These are phyloP conservation scores for Periparus ater DNA, from an alignment of 2,797 vertebrate genomes.

Conservation along the genomic window DNA sequence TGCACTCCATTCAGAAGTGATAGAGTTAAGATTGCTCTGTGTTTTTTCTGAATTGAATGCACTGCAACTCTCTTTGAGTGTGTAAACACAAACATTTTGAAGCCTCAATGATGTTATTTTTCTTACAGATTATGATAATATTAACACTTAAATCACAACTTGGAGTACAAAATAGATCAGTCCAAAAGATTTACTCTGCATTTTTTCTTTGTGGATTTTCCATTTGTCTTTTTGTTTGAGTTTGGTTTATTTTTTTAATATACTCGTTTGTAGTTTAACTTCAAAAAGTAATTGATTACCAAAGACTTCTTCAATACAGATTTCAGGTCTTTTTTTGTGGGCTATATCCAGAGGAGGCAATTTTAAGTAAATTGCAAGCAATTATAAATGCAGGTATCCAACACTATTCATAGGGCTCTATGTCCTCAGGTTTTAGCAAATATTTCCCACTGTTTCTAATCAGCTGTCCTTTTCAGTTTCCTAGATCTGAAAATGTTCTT, in stretches of 20 bases:
- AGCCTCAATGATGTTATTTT: background rate
- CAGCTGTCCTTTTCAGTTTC: background rate
- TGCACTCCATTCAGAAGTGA: constrained; percentile 61
- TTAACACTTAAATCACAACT: background rate
- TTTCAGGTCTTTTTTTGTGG: background rate
- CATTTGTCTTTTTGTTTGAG: background rate
- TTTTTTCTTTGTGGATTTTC: background rate
- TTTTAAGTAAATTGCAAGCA: background rate
- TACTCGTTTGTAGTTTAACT: background rate
- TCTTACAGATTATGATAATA: background rate
- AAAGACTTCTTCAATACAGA: background rate
- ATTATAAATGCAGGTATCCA: background rate
- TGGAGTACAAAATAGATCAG: background rate
- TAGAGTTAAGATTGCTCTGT: constrained; percentile 52
- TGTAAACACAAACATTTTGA: background rate
- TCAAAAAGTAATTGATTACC: background rate
- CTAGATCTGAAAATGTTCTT: background rate
- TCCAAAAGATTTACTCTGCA: background rate
- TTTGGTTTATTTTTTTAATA: background rate
- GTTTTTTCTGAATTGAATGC: background rate
- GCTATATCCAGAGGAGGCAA: background rate
- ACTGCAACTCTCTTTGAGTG: background rate
- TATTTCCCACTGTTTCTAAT: background rate
- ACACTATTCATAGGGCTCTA: background rate
- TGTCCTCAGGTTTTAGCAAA: background rate